Conservation (phyloP, 2,797 vertebrate species). For the Sebastes matsubarae region DNA sequence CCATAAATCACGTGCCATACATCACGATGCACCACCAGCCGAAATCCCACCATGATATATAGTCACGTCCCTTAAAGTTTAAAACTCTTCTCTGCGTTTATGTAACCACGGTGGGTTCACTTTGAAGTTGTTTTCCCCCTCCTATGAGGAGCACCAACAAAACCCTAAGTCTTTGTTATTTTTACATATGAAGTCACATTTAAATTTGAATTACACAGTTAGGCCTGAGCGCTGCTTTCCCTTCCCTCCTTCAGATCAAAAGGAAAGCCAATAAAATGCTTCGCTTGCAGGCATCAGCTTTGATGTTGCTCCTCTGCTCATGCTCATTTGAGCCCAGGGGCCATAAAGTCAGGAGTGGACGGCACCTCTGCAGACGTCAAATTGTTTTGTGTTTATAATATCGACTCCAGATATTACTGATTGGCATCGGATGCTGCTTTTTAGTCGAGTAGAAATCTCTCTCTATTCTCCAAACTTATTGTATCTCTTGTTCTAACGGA, state of each 20-base stretch:
- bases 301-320: constrained; percentile 75
- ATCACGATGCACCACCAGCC: not conserved
- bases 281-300: constrained; percentile 79
- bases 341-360: constrained; percentile 59
- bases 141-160: constrained; percentile 39
- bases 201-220: constrained; percentile 78
- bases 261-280: constrained; percentile 79
- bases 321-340: constrained; percentile 67
- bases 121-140: constrained; percentile 63
- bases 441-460: not conserved
- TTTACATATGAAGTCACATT: constrained; percentile 67
- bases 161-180: constrained; percentile 67
- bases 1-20: not conserved
- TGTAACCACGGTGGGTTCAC: not conserved
- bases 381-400: constrained; percentile 56
- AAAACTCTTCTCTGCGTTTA: constrained; percentile 14
- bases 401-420: constrained; percentile 22
- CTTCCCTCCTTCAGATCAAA: constrained; percentile 82
- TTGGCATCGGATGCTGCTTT: constrained; percentile 13
- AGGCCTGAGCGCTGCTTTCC: constrained; percentile 54
- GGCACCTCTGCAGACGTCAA: constrained; percentile 33
- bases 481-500: not conserved
- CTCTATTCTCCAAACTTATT: not conserved
- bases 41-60: not conserved
- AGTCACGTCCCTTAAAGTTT: constrained; percentile 13